Conservation (phyloP, 2,888 invertebrate species). For the Dioctria linearis region DNA sequence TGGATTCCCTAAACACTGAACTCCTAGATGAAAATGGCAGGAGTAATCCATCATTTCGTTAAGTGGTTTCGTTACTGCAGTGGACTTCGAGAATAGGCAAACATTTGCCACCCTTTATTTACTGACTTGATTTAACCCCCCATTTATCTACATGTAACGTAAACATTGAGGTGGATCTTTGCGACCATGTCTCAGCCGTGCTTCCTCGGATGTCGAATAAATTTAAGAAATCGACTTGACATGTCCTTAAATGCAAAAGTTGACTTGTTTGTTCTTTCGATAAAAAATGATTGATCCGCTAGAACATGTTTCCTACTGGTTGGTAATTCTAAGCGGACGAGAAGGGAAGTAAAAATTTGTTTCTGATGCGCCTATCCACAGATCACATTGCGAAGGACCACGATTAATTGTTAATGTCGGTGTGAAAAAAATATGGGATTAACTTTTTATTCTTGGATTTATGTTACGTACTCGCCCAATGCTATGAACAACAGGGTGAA, state of each 20-base stretch:
- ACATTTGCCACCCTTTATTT: constrained; percentile 47
- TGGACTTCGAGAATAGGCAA: constrained; percentile 38
- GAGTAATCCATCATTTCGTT: constrained; percentile 41
- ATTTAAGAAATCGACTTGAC: constrained; percentile 54
- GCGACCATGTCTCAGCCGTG: constrained; percentile 29
- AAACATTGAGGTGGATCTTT: constrained; percentile 44
- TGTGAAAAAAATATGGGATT: no score
- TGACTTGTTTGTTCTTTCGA: constrained; percentile 56
- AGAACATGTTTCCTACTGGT: constrained; percentile 39
- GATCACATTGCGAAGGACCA: no score
- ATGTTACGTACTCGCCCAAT: no score
- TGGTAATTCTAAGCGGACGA: no score
- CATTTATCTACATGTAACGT: constrained; percentile 33
- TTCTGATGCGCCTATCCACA: no score
- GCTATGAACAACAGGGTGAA: no score
- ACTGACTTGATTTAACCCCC: constrained; percentile 44
- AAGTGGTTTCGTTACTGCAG: constrained; percentile 40
- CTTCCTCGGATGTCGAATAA: constrained; percentile 44
- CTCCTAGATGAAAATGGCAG: no score
- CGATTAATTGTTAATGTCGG: no score
- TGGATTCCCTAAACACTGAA: no score
- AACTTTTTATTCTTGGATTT: no score
- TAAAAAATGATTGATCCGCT: constrained; percentile 56
- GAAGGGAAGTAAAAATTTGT: no score
- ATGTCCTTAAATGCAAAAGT: constrained; percentile 56